Evolutionary conservation across 1,140 invertebrate genomes (phyloP).

Genomic region (Tetragnatha versicolor): DNA sequence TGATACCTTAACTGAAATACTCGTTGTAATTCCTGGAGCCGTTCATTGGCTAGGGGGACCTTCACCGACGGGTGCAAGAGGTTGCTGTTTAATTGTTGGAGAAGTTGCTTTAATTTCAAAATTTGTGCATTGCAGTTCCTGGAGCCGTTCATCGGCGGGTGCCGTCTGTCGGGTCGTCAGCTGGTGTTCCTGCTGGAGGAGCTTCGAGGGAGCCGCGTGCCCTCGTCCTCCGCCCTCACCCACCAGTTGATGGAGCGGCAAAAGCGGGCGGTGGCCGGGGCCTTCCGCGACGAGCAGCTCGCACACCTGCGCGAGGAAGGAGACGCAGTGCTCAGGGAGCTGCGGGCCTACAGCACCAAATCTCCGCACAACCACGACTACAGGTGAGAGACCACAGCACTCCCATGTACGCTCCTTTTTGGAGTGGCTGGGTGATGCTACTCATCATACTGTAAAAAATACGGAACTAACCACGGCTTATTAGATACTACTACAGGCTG

Average conservation of each 20-base stretch:
- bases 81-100: too few relatives aligned
- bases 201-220: slow-evolving; percentile 58
- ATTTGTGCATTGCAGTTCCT: slow-evolving; percentile 60
- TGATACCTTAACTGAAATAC: too few relatives aligned
- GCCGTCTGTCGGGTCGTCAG: slow-evolving; percentile 59
- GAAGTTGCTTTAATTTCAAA: too few relatives aligned
- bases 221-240: slow-evolving; percentile 56
- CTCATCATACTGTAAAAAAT: too few relatives aligned
- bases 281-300: slow-evolving; percentile 61
- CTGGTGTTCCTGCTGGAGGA: slow-evolving; percentile 61
- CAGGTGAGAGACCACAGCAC: too few relatives aligned
- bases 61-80: too few relatives aligned
- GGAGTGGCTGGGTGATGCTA: too few relatives aligned
- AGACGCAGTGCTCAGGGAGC: slow-evolving; percentile 59
- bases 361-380: slow-evolving; percentile 61
- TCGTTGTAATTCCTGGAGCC: too few relatives aligned
- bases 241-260: slow-evolving; percentile 61
- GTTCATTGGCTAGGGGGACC: too few relatives aligned
- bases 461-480: too few relatives aligned
- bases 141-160: slow-evolving; percentile 62
- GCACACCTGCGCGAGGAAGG: slow-evolving; percentile 61
- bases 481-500: too few relatives aligned
- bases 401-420: too few relatives aligned
- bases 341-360: slow-evolving; percentile 58
- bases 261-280: slow-evolving; percentile 59